These are phyloP conservation scores for Lepidochrysops patricia DNA, from an alignment of 2,888 invertebrate species.

Conservation along the genomic window DNA sequence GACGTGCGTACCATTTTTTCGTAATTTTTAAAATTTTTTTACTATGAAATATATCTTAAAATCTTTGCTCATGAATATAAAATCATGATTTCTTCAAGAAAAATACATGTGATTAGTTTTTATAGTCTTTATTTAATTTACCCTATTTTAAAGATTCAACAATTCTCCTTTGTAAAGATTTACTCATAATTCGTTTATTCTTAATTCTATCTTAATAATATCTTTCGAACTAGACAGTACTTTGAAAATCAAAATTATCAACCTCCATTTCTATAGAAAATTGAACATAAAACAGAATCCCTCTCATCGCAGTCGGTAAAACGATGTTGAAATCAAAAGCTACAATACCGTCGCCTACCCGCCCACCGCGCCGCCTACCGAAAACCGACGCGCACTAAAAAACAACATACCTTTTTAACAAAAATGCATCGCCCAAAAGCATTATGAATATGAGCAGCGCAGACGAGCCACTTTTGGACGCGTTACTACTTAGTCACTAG, in stretches of 20 bases:
- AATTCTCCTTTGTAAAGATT: too few relatives aligned
- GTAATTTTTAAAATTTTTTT: not conserved
- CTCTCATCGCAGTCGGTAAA: not conserved
- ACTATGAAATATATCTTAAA: not conserved
- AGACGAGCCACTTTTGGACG: constrained; percentile 31
- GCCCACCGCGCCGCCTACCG: constrained; percentile 66
- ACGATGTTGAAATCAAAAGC: constrained; percentile 8
- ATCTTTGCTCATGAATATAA: not conserved
- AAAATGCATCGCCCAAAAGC: constrained; percentile 42
- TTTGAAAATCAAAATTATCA: too few relatives aligned
- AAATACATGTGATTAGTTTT: too few relatives aligned
- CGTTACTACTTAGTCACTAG: too few relatives aligned
- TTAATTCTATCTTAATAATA: too few relatives aligned
- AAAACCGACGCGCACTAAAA: constrained; percentile 54
- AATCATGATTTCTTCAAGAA: too few relatives aligned
- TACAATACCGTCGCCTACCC: constrained; percentile 35
- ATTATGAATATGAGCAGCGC: constrained; percentile 35
- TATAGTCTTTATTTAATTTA: too few relatives aligned
- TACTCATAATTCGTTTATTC: too few relatives aligned
- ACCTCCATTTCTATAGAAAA: too few relatives aligned
- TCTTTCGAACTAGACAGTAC: too few relatives aligned
- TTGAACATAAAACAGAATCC: not conserved
- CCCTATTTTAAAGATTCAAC: too few relatives aligned
- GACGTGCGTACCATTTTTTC: constrained; percentile 5
- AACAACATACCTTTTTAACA: constrained; percentile 55